These are phyloP conservation scores for Drosophila longiperda DNA, from an alignment of 2,888 invertebrate genomes.

Conservation along the genomic window DNA sequence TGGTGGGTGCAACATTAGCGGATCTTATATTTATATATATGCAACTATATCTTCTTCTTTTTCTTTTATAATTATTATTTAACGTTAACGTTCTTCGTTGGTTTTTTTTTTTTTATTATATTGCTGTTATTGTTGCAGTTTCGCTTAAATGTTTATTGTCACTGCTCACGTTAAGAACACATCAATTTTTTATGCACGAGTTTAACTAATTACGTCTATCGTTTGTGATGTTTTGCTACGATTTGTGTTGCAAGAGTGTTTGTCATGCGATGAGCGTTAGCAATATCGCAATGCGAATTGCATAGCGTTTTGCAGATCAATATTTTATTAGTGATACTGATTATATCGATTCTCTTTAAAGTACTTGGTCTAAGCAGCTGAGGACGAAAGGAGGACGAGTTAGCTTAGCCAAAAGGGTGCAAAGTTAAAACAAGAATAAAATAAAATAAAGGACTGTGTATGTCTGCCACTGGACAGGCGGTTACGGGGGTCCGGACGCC, in stretches of 20 bases:
- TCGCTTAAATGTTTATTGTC: neutral
- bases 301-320: neutral
- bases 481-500: neutral
- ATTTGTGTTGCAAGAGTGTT: neutral
- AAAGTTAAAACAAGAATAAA: conserved; percentile 46
- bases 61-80: conserved; percentile 6
- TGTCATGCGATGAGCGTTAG: neutral
- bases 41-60: conserved; percentile 16
- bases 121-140: neutral
- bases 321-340: conserved; percentile 35
- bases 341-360: conserved; percentile 29
- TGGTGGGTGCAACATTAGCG: conserved; percentile 47
- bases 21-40: conserved; percentile 28
- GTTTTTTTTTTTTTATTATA: conserved; percentile 2
- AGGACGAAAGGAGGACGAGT: neutral
- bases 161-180: neutral
- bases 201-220: neutral
- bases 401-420: conserved; percentile 32
- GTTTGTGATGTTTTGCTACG: neutral
- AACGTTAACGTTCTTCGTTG: neutral
- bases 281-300: neutral
- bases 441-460: conserved; percentile 25
- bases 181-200: neutral
- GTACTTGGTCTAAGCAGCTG: conserved; percentile 44
- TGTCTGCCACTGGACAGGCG: conserved; percentile 40